A percentile compares a stretch with the other conserved stretches of the same genome.
Evolutionary conservation across 2,113 vertebrate genomes (phyloP).

Genomic region (Elachura formosa): DNA sequence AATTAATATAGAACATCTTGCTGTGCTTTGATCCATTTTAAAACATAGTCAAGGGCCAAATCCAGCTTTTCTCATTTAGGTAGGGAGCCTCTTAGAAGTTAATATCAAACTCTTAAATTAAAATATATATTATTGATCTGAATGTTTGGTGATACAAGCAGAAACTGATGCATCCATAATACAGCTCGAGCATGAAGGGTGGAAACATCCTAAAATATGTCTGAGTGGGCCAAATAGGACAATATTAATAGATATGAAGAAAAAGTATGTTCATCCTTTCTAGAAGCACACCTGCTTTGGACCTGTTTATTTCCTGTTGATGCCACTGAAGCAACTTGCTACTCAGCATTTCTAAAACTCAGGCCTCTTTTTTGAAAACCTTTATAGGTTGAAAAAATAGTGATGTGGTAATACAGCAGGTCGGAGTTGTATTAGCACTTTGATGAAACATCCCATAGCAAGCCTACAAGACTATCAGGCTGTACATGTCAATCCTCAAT

Average conservation of each 20-base stretch:
- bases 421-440: neutral
- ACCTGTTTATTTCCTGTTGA: neutral
- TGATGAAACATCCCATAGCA: neutral
- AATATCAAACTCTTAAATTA: neutral
- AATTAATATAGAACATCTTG: neutral
- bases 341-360: neutral
- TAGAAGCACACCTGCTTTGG: neutral
- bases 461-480: slow-evolving; percentile 36
- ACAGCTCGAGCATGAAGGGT: neutral
- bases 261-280: neutral
- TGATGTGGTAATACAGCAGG: neutral
- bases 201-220: neutral
- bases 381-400: neutral
- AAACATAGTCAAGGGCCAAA: neutral
- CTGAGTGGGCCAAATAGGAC: neutral
- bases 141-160: neutral
- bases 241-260: neutral
- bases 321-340: neutral
- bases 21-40: neutral
- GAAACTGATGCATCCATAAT: neutral
- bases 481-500: slow-evolving; percentile 15
- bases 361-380: neutral
- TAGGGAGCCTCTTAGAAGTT: neutral
- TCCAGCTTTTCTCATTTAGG: neutral
- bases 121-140: neutral